A percentile compares a stretch with the other conserved stretches of the same genome.
These are phyloP conservation scores for Drosophila paramelanica DNA, from an alignment of 2,888 invertebrate species.

Conservation along the genomic window DNA sequence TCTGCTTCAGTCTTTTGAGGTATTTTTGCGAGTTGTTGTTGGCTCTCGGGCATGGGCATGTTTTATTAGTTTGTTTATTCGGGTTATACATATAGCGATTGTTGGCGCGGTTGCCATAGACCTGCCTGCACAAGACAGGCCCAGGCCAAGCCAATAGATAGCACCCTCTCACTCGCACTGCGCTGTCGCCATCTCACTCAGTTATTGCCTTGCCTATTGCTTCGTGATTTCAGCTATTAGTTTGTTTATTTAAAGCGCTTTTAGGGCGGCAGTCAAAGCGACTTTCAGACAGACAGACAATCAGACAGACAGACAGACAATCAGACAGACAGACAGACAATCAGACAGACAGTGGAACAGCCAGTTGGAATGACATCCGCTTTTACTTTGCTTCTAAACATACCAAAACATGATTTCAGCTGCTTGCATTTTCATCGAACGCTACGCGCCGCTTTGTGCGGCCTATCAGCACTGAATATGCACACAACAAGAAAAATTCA, in stretches of 20 bases:
- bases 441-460: conserved; percentile 31
- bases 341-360: conserved; percentile 34
- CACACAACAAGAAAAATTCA: background rate
- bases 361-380: conserved; percentile 30
- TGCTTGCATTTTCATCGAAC: conserved; percentile 50
- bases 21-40: conserved; percentile 36
- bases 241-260: conserved; percentile 80
- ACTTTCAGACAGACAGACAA: conserved; percentile 44
- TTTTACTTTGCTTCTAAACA: conserved; percentile 64
- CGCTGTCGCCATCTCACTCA: conserved; percentile 4
- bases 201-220: conserved; percentile 60
- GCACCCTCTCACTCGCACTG: conserved; percentile 24
- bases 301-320: too few relatives aligned
- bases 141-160: conserved; percentile 32
- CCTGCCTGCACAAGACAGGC: conserved; percentile 54
- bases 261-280: conserved; percentile 64
- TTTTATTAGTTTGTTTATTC: conserved; percentile 86
- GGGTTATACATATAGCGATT: conserved; percentile 81
- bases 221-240: conserved; percentile 77
- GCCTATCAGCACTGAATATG: conserved; percentile 11
- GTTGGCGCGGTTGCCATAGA: conserved; percentile 83
- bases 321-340: conserved; percentile 7
- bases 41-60: conserved; percentile 59
- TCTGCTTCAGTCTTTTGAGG: conserved; percentile 50
- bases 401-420: conserved; percentile 67